Percentiles rank a stretch among this genome's conserved stretches.
These are phyloP conservation scores for Gastrophysa polygoni DNA, from an alignment of 2,888 invertebrate species.

Conservation along the genomic window DNA sequence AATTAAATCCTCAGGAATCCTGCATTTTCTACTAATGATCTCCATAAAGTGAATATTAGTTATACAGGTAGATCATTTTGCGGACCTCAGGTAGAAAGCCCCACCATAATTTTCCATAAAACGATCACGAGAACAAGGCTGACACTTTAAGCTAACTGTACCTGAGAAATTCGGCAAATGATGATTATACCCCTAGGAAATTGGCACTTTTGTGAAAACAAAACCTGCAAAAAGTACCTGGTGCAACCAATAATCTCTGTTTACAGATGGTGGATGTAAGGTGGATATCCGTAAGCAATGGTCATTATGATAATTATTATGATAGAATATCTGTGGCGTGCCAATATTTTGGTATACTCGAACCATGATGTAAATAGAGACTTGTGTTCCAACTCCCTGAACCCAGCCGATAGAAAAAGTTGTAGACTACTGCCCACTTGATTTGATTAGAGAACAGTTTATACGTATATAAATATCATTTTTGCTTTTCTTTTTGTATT, in stretches of 20 bases:
- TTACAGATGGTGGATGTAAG: constrained; percentile 8
- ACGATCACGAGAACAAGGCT: not conserved
- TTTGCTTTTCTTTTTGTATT: too few relatives aligned
- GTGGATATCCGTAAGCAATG: too few relatives aligned
- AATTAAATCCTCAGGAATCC: not conserved
- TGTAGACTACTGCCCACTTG: too few relatives aligned
- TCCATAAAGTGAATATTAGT: not conserved
- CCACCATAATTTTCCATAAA: not conserved
- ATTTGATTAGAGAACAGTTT: too few relatives aligned
- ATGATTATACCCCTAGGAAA: constrained; percentile 22
- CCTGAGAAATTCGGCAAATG: constrained; percentile 16
- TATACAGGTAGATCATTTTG: not conserved
- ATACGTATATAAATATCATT: too few relatives aligned
- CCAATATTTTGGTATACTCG: too few relatives aligned
- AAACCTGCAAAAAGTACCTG: constrained; percentile 22
- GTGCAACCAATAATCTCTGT: constrained; percentile 17
- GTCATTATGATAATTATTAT: too few relatives aligned
- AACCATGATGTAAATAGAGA: too few relatives aligned
- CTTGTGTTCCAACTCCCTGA: too few relatives aligned
- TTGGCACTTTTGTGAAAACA: constrained; percentile 13
- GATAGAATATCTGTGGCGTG: too few relatives aligned
- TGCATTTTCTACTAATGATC: not conserved
- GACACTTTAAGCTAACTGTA: constrained; percentile 8
- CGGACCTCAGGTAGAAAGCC: not conserved
- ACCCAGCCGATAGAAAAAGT: too few relatives aligned